These are phyloP conservation scores for Sitta carolinensis DNA, from an alignment of 2,797 vertebrate genomes.

Conservation along the genomic window DNA sequence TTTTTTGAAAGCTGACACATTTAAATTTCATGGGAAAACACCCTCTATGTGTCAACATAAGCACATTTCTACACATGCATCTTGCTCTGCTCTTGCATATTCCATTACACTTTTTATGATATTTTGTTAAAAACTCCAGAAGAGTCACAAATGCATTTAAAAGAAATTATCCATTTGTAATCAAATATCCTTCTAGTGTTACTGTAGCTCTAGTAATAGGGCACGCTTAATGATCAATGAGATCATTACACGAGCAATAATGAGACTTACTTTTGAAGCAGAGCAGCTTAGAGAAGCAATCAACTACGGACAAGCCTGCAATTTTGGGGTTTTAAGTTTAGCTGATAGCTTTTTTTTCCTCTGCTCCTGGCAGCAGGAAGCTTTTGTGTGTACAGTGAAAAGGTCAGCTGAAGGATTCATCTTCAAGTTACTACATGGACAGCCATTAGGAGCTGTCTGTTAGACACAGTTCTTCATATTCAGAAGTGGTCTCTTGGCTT, in stretches of 20 bases:
- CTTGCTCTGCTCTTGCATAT: background rate
- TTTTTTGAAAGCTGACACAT: background rate
- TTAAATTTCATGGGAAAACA: background rate
- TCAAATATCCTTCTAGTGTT: background rate
- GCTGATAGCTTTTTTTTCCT: background rate
- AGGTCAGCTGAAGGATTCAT: background rate
- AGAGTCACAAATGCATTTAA: background rate
- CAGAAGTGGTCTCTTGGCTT: background rate
- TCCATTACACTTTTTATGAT: background rate
- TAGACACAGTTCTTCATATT: background rate
- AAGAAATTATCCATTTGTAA: background rate
- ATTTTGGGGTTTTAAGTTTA: background rate
- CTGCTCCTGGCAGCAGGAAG: background rate
- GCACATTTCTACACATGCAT: background rate
- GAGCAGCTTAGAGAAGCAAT: conserved; percentile 14
- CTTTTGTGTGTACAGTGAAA: background rate
- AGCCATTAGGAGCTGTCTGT: background rate
- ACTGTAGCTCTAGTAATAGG: background rate
- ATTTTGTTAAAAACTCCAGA: background rate
- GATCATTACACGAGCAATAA: background rate
- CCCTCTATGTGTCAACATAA: background rate
- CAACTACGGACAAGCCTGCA: background rate
- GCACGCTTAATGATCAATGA: background rate
- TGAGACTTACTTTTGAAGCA: conserved; percentile 1
- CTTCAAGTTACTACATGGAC: background rate